A percentile compares a stretch with the other conserved stretches of the same genome.
Evolutionary conservation across 2,113 vertebrate genomes (phyloP).

Genomic region (Aix galericulata): DNA sequence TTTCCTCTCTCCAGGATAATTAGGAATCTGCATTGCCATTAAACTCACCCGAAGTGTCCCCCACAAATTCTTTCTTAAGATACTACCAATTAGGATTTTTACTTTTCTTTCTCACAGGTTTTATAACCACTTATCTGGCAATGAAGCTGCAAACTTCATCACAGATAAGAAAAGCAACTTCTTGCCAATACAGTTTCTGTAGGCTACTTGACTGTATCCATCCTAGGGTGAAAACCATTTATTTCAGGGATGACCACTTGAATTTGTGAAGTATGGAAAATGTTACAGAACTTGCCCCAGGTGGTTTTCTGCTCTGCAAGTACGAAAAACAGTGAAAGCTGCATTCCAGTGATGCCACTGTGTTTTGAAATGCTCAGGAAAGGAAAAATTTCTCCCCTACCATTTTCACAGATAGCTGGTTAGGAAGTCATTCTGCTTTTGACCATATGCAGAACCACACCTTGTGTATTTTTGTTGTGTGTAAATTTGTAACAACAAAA

Average conservation of each 20-base stretch:
- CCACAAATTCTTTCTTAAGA: neutral
- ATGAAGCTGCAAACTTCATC: neutral
- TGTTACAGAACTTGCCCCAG: neutral
- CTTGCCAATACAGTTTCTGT: neutral
- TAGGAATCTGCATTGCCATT: neutral
- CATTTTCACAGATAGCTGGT: neutral
- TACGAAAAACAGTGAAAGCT: neutral
- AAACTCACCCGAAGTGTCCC: neutral
- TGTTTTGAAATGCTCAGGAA: neutral
- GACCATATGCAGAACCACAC: neutral
- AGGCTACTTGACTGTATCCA: neutral
- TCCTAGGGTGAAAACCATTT: neutral
- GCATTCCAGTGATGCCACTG: slow-evolving; percentile 12
- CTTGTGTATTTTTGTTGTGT: neutral
- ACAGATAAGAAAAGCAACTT: neutral
- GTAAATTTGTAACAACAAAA: neutral
- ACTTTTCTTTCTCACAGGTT: neutral
- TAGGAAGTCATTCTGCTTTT: neutral
- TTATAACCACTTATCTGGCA: neutral
- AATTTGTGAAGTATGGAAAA: neutral
- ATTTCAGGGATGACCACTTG: neutral
- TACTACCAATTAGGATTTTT: neutral
- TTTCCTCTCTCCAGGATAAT: neutral
- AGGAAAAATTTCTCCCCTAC: neutral
- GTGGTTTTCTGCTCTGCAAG: neutral